A percentile compares a stretch with the other conserved stretches of the same genome.
phyloP scores from a whole-genome alignment of 1,140 invertebrate species.

The Archivesica marissinica region DNA sequence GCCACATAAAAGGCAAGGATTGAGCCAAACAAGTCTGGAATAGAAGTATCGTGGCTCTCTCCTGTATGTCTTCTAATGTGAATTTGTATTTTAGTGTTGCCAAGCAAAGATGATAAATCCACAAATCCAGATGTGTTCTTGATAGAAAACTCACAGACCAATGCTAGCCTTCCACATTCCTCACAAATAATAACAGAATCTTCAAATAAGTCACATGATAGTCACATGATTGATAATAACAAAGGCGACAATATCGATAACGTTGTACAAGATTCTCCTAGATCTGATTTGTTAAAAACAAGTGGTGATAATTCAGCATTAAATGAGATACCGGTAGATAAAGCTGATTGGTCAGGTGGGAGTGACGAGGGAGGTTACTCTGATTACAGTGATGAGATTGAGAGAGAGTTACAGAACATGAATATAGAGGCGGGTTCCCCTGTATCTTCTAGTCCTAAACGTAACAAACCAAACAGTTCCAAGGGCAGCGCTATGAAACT shows the following conservation, averaged over 20 bases:
- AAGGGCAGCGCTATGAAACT: neutral
- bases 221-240: neutral
- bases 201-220: neutral
- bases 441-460: neutral
- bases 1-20: too few species aligned
- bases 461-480: neutral
- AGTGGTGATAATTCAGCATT: neutral
- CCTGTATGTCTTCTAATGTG: too few species aligned
- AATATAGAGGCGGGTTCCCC: neutral
- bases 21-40: too few species aligned
- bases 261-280: neutral
- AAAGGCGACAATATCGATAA: neutral
- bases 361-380: slow-evolving; percentile 2
- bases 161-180: too few species aligned
- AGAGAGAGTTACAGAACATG: slow-evolving; percentile 43
- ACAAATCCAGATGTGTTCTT: too few species aligned
- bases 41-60: too few species aligned
- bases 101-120: too few species aligned
- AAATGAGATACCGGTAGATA: neutral
- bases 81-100: too few species aligned
- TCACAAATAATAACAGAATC: too few species aligned
- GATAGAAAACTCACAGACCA: too few species aligned
- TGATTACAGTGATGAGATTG: slow-evolving; percentile 58
- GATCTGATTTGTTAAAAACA: neutral
- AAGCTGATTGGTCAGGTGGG: slow-evolving; percentile 35